Percentiles rank a stretch among this genome's conserved stretches.
Conservation (phyloP, 2,797 vertebrate species). For the Decapterus maruadsi region DNA sequence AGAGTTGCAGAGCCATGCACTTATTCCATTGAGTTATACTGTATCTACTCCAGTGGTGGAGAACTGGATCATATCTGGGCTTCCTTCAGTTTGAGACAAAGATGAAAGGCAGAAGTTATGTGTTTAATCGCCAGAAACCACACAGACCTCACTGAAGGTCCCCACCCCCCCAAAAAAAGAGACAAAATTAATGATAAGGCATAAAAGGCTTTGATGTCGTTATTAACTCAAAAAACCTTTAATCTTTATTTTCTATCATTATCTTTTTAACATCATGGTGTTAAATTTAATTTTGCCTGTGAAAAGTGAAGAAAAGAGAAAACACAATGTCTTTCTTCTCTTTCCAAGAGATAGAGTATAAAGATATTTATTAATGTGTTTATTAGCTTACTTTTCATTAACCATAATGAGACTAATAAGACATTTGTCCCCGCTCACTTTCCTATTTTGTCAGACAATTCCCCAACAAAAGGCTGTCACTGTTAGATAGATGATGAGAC, state of each 20-base stretch:
- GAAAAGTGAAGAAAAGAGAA: constrained; percentile 8
- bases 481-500: constrained; percentile 57
- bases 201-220: constrained; percentile 43
- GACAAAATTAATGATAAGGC: constrained; percentile 47
- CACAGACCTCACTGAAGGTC: constrained; percentile 34
- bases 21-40: constrained; percentile 79
- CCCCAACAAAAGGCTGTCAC: constrained; percentile 59
- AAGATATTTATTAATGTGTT: constrained; percentile 12
- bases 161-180: background rate
- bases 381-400: constrained; percentile 14
- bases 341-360: background rate
- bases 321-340: background rate
- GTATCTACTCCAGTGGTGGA: constrained; percentile 39
- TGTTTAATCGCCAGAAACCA: constrained; percentile 49
- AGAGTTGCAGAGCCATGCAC: constrained; percentile 79
- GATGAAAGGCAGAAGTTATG: constrained; percentile 56
- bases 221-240: constrained; percentile 33
- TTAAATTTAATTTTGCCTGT: constrained; percentile 24
- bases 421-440: constrained; percentile 24
- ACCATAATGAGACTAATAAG: background rate
- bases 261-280: constrained; percentile 32
- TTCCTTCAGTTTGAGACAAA: constrained; percentile 44
- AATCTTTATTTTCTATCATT: constrained; percentile 39
- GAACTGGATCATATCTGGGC: constrained; percentile 59
- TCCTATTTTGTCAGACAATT: constrained; percentile 25